Percentiles rank a stretch among this genome's conserved stretches.
Conservation (phyloP, 2,113 vertebrate genomes). For the Syrmaticus mikado region DNA sequence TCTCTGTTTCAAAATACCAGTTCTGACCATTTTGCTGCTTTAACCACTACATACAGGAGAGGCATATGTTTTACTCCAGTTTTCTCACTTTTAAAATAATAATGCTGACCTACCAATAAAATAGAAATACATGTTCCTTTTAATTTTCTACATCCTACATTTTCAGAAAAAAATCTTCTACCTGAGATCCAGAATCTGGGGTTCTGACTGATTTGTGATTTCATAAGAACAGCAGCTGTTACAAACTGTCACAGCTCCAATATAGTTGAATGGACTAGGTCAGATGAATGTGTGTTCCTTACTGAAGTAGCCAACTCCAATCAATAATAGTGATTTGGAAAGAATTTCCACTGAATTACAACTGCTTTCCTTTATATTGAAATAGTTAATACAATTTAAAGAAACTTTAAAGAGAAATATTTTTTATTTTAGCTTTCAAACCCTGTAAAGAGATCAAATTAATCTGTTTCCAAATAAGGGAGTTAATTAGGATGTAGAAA, state of each 20-base stretch:
- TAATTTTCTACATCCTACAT: not conserved
- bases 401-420: not conserved
- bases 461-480: not conserved
- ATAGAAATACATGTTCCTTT: not conserved
- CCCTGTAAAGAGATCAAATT: not conserved
- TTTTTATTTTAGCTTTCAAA: not conserved
- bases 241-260: not conserved
- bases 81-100: not conserved
- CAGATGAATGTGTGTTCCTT: not conserved
- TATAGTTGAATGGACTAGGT: not conserved
- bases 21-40: not conserved
- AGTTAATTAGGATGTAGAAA: not conserved
- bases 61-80: not conserved
- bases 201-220: not conserved
- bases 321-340: not conserved
- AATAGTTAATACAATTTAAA: not conserved
- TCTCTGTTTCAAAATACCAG: not conserved
- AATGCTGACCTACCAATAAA: not conserved
- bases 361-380: not conserved
- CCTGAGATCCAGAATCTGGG: not conserved
- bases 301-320: not conserved
- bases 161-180: not conserved
- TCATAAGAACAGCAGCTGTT: not conserved
- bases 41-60: not conserved
- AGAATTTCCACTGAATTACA: not conserved